Conservation (phyloP, 2,113 vertebrate species). For the Cnemophilus loriae region DNA sequence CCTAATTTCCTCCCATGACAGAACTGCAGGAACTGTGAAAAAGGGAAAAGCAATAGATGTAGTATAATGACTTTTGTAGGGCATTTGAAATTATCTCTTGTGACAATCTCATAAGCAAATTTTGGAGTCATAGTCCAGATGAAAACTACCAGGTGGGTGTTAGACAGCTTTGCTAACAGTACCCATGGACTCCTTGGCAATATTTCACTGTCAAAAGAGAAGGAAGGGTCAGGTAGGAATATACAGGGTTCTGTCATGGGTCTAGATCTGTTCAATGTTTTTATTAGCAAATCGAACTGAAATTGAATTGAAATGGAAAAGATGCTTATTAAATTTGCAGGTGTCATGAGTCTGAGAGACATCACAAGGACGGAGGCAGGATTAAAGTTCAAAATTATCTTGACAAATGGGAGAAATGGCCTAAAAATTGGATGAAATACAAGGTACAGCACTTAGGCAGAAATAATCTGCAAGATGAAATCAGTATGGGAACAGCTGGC, state of each 20-base stretch:
- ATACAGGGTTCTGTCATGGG: neutral
- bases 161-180: conserved; percentile 8
- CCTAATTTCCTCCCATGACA: neutral
- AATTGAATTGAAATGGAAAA: conserved; percentile 44
- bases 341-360: neutral
- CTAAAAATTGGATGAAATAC: conserved; percentile 28
- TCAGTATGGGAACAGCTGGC: neutral
- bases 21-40: neutral
- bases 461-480: neutral
- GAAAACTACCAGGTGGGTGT: neutral
- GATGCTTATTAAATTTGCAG: conserved; percentile 11
- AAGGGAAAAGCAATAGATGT: neutral
- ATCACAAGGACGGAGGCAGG: neutral
- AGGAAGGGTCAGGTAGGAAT: neutral
- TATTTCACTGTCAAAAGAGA: conserved; percentile 1
- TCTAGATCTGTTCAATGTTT: conserved; percentile 35
- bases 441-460: neutral
- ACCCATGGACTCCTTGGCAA: neutral
- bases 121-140: neutral
- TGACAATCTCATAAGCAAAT: neutral
- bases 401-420: conserved; percentile 4
- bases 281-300: conserved; percentile 43
- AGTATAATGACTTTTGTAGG: neutral
- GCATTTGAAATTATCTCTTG: neutral
- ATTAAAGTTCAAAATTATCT: neutral